Conservation (phyloP, 2,797 vertebrate species). For the Propithecus deckenii region DNA sequence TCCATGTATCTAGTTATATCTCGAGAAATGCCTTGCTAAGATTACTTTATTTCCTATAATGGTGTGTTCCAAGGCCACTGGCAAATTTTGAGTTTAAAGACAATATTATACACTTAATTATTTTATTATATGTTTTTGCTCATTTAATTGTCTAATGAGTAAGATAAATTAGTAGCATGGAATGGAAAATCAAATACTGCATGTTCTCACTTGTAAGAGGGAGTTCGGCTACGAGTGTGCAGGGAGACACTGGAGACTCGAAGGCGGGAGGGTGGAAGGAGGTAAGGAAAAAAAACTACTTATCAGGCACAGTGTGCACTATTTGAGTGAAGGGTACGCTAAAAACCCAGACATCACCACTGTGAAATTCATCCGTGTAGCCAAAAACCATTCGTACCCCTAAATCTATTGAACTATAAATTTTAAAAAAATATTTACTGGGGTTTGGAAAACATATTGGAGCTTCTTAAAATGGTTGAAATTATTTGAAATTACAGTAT, state of each 20-base stretch:
- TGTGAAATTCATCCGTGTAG: too few species aligned
- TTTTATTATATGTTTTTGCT: conserved; percentile 8
- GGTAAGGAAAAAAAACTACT: too few species aligned
- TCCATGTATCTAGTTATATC: not conserved
- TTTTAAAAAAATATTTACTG: not conserved
- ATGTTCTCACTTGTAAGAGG: too few species aligned
- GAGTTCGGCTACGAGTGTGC: too few species aligned
- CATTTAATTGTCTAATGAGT: not conserved
- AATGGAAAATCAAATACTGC: too few species aligned
- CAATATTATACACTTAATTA: not conserved
- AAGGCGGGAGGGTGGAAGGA: too few species aligned
- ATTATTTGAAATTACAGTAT: not conserved
- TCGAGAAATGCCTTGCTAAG: not conserved
- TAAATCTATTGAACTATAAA: too few species aligned
- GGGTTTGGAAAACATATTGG: not conserved
- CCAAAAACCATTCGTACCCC: too few species aligned
- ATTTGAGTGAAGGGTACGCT: too few species aligned
- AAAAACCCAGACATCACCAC: too few species aligned
- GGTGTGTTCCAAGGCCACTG: not conserved
- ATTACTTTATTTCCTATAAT: not conserved
- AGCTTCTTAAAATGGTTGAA: not conserved
- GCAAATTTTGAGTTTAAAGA: not conserved
- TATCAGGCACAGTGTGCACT: too few species aligned
- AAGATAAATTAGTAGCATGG: not conserved
- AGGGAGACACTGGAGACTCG: too few species aligned